Evolutionary conservation across 2,888 invertebrate species (phyloP).

Genomic region (Hecatera dysodea): DNA sequence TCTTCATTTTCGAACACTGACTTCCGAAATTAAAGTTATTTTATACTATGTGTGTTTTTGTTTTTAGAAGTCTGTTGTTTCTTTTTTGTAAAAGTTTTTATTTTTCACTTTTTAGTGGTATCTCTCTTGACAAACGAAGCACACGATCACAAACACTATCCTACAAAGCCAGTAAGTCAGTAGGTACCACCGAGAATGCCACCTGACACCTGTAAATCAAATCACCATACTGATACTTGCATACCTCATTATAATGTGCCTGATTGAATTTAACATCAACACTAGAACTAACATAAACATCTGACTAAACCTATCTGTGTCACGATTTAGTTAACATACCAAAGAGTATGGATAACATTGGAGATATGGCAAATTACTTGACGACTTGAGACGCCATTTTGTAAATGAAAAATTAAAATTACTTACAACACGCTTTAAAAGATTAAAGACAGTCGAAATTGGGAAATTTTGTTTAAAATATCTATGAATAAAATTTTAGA

Average conservation of each 20-base stretch:
- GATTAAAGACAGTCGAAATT: too few relatives aligned
- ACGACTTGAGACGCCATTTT: not conserved
- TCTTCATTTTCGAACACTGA: too few relatives aligned
- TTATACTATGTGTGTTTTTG: too few relatives aligned
- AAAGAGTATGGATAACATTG: conserved; percentile 44
- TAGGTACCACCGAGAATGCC: conserved; percentile 2
- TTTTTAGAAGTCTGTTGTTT: too few relatives aligned
- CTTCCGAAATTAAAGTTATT: too few relatives aligned
- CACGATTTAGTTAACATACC: conserved; percentile 47
- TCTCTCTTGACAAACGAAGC: not conserved
- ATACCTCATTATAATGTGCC: conserved; percentile 43
- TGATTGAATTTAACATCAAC: conserved; percentile 41
- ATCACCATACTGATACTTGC: conserved; percentile 42
- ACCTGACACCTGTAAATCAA: conserved; percentile 56
- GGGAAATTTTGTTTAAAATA: too few relatives aligned
- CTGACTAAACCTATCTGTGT: conserved; percentile 49
- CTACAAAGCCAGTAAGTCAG: not conserved
- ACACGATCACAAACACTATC: not conserved
- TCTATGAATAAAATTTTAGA: too few relatives aligned
- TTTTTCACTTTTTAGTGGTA: too few relatives aligned
- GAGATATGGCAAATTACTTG: conserved; percentile 24
- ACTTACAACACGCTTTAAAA: too few relatives aligned
- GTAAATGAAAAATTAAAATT: not conserved
- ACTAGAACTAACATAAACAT: conserved; percentile 41
- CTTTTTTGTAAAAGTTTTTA: too few relatives aligned